Base-by-base conservation (phyloP, 1,140 invertebrate species). In the Bilobella aurantiaca region DNA sequence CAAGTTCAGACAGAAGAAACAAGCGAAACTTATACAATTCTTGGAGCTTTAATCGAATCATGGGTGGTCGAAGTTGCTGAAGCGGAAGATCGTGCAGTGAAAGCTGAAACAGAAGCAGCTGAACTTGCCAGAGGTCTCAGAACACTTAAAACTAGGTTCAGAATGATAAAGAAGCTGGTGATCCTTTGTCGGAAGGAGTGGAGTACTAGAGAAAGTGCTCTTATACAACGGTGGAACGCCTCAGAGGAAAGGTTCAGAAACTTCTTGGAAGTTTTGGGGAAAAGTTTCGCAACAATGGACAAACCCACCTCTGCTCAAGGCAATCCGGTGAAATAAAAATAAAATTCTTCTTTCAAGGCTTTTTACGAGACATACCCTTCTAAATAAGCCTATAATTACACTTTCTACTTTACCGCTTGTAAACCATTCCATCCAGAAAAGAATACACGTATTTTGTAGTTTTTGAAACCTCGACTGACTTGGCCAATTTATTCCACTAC, bases 1-100 rank as follows among this genome's bases (percentile, higher is more conserved):
- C 14, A 53, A 23, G 49, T 67, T 27, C 70, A 72, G 53, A 69
- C 67, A 3, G 67, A 72, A 3, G 67, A 72, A 62, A 72, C 70
- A 14, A 30, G 67, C 1, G 65, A 72, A 46, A 71, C 67, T 12
- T 71, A 64, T 32, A 46, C 58, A 25, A 46, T 65, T 23, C 62
- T 71, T 21, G 65, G 32, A 21, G 37, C 28, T 28, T 49, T 71
- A 2, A 62, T 71, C 21, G 47, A 64, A 14, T n/a, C 47, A 3
- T 71, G 70, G 67, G 60, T 63, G 37, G 31, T 34, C 18, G 67
- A 72, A 65, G 63, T 69, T 3, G 49, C 27, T 21, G 62, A 47
- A 28, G 62, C 56, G 31, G 29, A 30, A 18, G 31, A 62, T n/a
- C 46, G 64, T n/a, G 70, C 67, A 14, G 65, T 63, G 25, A n/a